Evolutionary conservation across 1,140 invertebrate genomes (phyloP), one percentile per base, ranked within the genome.

Genomic region (Drosophila micromelanica): DNA sequence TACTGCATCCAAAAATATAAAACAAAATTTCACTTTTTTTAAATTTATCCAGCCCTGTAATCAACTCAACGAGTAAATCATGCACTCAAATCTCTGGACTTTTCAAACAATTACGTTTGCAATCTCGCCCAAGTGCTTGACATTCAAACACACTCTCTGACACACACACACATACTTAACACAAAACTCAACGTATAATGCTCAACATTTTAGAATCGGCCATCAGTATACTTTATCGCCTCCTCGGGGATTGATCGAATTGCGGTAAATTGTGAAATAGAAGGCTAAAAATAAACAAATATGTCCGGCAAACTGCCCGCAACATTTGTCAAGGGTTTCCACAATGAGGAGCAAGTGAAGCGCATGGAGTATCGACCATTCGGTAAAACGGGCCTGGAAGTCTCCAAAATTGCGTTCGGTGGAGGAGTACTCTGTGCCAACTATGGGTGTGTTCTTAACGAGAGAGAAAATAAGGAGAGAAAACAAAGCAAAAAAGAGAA

Each of bases 291-390:
- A 49, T 45, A 35, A 45, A 37, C 9, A 37, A 3, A 32, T 13
- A 86, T 86, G 82, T 79, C 84, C 76, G 57, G 75, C 76, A 73
- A 0, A 59, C 72, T 92, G 12, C 94, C 94, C 23, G 54, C 84
- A 12, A 95, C 95, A 4, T 95, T 92, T 80, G 92, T 94, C 1
- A 77, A 92, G 45, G 93, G 93, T 4, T 95, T 95, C 76, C 95
- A 95, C 78, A 92, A 95, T 91, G 92, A 93, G 64, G 80, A 85
- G 5, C 80, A 89, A 37, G 93, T 95, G 8, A 73, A 93, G 42
- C 92, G 92, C 77, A 94, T 95, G 94, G 90, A 92, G 73, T 95
- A 94, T 82, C 93, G 93, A 35, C 63, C 77, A 15, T 92, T 95
- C 27, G 94, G 94, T 9, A 91, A 90, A 27, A 95, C 94, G 12